phyloP scores from a whole-genome alignment of 2,797 vertebrate species.

The Sebastes diploproa region DNA sequence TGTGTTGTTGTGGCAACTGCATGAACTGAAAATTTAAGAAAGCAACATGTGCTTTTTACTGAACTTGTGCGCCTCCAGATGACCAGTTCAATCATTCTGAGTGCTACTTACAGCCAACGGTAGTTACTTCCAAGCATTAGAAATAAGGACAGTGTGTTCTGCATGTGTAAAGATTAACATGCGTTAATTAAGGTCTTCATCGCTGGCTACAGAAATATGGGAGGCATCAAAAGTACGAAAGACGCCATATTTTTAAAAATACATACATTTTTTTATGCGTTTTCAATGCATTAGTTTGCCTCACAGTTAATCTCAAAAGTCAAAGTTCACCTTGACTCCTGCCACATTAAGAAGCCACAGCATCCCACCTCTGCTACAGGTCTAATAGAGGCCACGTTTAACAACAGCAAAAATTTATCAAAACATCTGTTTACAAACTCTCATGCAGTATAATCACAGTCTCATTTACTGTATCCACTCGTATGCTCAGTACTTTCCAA shows the following conservation, averaged over 20 bases:
- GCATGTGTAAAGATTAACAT: conserved; percentile 5
- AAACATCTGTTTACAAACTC: too few relatives aligned
- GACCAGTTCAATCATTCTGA: neutral
- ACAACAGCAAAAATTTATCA: too few relatives aligned
- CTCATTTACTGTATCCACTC: too few relatives aligned
- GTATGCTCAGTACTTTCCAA: too few relatives aligned
- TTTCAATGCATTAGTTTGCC: too few relatives aligned
- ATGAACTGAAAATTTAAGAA: conserved; percentile 26
- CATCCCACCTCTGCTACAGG: too few relatives aligned
- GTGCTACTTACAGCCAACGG: neutral
- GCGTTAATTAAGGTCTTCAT: neutral
- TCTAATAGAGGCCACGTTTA: too few relatives aligned
- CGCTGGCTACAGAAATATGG: neutral
- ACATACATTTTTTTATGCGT: too few relatives aligned
- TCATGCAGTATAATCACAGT: too few relatives aligned
- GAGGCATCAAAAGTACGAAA: neutral
- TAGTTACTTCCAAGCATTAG: neutral
- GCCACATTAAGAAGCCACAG: too few relatives aligned
- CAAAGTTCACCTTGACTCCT: too few relatives aligned
- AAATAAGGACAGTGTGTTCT: neutral
- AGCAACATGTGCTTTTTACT: conserved; percentile 18
- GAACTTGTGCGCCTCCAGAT: conserved; percentile 8
- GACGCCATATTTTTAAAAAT: neutral
- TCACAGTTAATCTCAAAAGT: too few relatives aligned
- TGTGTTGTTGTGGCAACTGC: conserved; percentile 54